Percentiles rank a stretch among this genome's conserved stretches.
Conservation (phyloP, 1,140 invertebrate genomes). For the Drosophila truncata region DNA sequence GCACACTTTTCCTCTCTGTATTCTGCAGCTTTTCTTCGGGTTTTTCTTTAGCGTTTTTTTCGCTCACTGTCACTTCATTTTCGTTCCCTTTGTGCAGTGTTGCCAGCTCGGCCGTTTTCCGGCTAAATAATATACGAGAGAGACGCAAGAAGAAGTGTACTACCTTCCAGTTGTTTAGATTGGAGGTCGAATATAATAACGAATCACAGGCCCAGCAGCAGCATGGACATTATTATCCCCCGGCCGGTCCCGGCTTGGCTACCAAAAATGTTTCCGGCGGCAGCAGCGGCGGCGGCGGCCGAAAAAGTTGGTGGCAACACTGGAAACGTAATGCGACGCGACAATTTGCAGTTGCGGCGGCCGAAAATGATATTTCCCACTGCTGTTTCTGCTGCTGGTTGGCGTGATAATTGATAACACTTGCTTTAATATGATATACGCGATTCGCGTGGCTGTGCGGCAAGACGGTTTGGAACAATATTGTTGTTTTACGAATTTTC, state of each 20-base stretch:
- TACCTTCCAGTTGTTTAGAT: not conserved
- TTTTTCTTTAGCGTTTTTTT: constrained; percentile 19
- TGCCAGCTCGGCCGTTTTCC: constrained; percentile 70
- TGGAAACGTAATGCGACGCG: constrained; percentile 70
- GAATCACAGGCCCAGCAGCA: constrained; percentile 12
- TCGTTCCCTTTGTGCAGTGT: constrained; percentile 52
- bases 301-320: constrained; percentile 59
- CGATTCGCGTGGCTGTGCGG: constrained; percentile 5
- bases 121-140: constrained; percentile 27
- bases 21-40: constrained; percentile 17
- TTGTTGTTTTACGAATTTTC: constrained; percentile 21
- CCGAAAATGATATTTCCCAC: constrained; percentile 2
- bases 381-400: not conserved
- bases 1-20: constrained; percentile 17
- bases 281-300: constrained; percentile 23
- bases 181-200: not conserved
- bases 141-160: constrained; percentile 6
- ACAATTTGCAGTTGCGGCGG: constrained; percentile 60
- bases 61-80: constrained; percentile 72
- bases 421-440: not conserved
- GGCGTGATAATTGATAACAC: constrained; percentile 16
- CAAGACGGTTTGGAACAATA: constrained; percentile 6
- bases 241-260: constrained; percentile 17
- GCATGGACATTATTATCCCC: constrained; percentile 18
- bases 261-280: constrained; percentile 25